Percentiles rank a stretch among this genome's conserved stretches.
phyloP scores from a whole-genome alignment of 37 sponge, comb jelly and placozoan genomes.

The Hexactinellida sp. region DNA sequence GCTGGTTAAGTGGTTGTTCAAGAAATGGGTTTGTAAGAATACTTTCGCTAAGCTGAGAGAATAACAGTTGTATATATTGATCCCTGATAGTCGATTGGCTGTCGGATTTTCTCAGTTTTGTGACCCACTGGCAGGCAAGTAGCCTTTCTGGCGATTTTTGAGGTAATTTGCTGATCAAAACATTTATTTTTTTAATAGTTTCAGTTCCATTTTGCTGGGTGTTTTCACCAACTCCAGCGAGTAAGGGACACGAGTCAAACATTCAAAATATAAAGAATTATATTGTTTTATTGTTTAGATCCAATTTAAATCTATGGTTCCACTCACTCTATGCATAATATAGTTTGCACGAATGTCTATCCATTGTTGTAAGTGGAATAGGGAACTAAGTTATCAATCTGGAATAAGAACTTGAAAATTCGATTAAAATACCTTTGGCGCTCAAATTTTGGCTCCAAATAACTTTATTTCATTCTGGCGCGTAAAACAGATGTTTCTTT shows the following conservation, averaged over 20 bases:
- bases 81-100: constrained; percentile 12
- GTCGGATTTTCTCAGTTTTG: background rate
- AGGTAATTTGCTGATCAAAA: background rate
- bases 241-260: background rate
- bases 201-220: background rate
- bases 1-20: background rate
- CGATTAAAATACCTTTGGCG: no score
- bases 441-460: no score
- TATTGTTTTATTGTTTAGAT: background rate
- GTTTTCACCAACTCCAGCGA: background rate
- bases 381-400: no score
- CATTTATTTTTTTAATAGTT: constrained; percentile 3
- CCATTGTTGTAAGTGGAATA: no score
- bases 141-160: background rate
- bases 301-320: background rate
- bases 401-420: no score
- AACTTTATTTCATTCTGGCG: no score
- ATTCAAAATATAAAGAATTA: no score
- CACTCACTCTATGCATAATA: background rate
- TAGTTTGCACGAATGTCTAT: no score
- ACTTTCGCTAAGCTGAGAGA: background rate
- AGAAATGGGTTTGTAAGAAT: background rate
- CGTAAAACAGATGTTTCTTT: no score
- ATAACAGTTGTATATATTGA: background rate
- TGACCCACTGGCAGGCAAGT: background rate